Base-by-base conservation (phyloP, 2,888 invertebrate species). In the Tiphia femorata region DNA sequence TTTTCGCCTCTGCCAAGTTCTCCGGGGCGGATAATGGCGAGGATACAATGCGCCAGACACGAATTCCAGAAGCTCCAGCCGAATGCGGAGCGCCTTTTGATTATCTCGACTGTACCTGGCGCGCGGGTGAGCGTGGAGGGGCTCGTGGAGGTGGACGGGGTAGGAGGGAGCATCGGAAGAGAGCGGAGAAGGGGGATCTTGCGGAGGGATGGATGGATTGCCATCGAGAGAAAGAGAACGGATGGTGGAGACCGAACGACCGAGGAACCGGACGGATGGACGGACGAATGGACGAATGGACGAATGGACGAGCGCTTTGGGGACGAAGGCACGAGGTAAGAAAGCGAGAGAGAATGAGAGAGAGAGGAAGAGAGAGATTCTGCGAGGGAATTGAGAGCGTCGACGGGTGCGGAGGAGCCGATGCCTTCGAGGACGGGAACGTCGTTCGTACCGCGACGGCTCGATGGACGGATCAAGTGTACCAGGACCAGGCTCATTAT, bases 401-500 rank as follows among this genome's bases (percentile, higher is more conserved):
- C n/a, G 10, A 12, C 16, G 27, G 12, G 25, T 14, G 21, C 33
- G 37, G 27, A 35, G 25, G 23, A 42, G 23, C 25, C 35, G 56
- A 47, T 37, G 50, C 21, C 25, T 25, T 16, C 40, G 20, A 16
- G 1, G 54, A 47, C 37, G 25, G 44, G 23, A 44, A 58, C 52
- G 47, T 50, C 35, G 56, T 44, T 44, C 53, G n/a, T n/a, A n/a
- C n/a, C n/a, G n/a, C n/a, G n/a, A n/a, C 40, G 53, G 63, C 54
- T 56, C 55, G 60, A 62, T 57, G 62, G 59, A 58, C 59, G 69
- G 65, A 73, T 70, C 70, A 60, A 69, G n/a, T n/a, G n/a, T n/a
- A n/a, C 75, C 58, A 60, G 58, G 69, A 64, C 62, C 61, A 51
- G 61, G 67, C 73, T 76, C 76, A 70, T 75, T 75, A 76, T 67